Conservation (phyloP, 2,113 vertebrate genomes). For the Parus major region DNA sequence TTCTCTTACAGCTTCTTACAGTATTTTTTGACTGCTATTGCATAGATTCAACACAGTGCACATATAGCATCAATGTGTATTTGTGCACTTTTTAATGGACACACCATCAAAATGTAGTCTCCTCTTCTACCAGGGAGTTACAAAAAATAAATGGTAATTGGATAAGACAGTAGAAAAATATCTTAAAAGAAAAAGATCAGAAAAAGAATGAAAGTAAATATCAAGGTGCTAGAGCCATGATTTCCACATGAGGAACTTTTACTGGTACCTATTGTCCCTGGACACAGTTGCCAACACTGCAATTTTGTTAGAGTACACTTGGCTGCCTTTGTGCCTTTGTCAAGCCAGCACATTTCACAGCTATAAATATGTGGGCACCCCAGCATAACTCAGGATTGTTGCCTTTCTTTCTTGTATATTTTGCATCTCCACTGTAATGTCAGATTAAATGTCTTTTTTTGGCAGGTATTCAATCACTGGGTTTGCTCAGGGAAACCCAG, state of each 20-base stretch:
- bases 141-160: neutral
- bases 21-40: neutral
- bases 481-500: neutral
- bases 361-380: neutral
- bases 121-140: neutral
- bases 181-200: neutral
- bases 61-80: neutral
- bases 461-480: neutral
- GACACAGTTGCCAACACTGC: neutral
- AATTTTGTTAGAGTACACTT: neutral
- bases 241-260: conserved; percentile 24
- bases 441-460: neutral
- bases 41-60: neutral
- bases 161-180: neutral
- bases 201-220: neutral
- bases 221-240: neutral
- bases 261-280: neutral
- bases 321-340: neutral
- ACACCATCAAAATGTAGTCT: neutral
- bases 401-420: neutral
- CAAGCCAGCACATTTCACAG: conserved; percentile 25
- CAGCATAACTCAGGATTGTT: neutral
- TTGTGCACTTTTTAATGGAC: neutral
- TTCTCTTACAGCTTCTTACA: neutral
- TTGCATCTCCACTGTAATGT: neutral